Percentiles rank a stretch among this genome's conserved stretches.
phyloP scores from a whole-genome alignment of 2,113 vertebrate species.

The Vulpes vulpes region DNA sequence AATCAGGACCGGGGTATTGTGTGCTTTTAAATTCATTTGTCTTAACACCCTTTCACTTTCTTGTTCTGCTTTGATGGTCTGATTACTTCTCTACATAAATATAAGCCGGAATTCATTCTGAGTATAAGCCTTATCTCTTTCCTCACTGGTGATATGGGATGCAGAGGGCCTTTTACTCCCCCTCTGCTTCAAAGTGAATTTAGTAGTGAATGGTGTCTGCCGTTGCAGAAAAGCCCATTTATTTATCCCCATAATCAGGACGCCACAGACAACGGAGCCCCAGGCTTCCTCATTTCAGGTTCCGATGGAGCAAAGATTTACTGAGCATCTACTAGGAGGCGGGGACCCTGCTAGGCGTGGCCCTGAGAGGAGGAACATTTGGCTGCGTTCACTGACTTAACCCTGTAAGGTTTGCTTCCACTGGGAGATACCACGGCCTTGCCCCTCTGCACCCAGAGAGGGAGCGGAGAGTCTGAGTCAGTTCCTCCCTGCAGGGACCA shows the following conservation, averaged over 20 bases:
- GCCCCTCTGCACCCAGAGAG: rapidly evolving
- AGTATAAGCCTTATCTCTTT: constrained; percentile 62
- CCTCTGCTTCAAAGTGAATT: constrained; percentile 59
- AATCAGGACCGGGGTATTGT: constrained; percentile 73
- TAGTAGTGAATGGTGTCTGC: constrained; percentile 12
- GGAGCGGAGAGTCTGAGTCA: rapidly evolving
- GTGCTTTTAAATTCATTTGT: constrained; percentile 80
- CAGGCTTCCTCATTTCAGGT: background rate
- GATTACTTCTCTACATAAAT: constrained; percentile 75
- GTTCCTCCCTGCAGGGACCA: background rate
- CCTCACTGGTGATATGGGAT: constrained; percentile 4
- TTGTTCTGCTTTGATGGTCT: constrained; percentile 65
- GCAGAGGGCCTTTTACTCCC: background rate
- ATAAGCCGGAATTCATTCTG: constrained; percentile 44
- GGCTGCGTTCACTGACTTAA: rapidly evolving
- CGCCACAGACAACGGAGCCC: background rate
- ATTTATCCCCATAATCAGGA: constrained; percentile 45
- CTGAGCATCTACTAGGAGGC: background rate
- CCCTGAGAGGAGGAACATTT: rapidly evolving
- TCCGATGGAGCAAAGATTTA: background rate
- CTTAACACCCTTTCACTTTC: constrained; percentile 77
- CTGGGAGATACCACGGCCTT: rapidly evolving
- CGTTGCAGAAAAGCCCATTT: constrained; percentile 47
- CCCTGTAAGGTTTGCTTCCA: no score
- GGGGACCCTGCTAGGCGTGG: background rate